Evolutionary conservation across 2,797 vertebrate species (phyloP).

Genomic region (Tenualosa ilisha): DNA sequence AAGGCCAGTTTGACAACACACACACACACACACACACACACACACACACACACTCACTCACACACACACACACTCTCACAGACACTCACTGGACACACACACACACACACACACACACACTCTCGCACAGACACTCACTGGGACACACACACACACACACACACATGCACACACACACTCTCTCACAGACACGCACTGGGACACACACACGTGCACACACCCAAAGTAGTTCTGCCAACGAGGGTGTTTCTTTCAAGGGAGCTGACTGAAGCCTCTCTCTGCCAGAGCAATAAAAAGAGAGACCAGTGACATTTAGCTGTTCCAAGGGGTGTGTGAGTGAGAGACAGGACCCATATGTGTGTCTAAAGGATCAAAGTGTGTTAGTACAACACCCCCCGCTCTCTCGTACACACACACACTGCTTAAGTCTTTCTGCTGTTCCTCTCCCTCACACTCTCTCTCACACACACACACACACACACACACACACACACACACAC

Average conservation of each 20-base stretch:
- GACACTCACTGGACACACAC: not conserved
- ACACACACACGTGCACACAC: not conserved
- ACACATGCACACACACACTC: too few relatives aligned
- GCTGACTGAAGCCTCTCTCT: slow-evolving; percentile 51
- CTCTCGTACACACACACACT: not conserved
- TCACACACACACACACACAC: not conserved
- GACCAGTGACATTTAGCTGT: slow-evolving; percentile 61
- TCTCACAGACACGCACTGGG: too few relatives aligned
- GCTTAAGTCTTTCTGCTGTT: not conserved
- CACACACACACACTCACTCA: not conserved
- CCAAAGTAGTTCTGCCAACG: not conserved
- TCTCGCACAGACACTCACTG: too few relatives aligned
- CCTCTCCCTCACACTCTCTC: not conserved
- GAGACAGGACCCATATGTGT: slow-evolving; percentile 71
- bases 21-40: not conserved
- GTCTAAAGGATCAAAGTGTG: slow-evolving; percentile 66
- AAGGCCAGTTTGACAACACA: not conserved
- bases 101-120: not conserved
- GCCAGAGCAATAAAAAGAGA: slow-evolving; percentile 43
- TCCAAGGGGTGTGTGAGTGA: slow-evolving; percentile 20
- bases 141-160: too few relatives aligned
- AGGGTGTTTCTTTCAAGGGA: slow-evolving; percentile 27
- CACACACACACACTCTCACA: not conserved
- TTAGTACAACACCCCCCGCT: slow-evolving; percentile 25
- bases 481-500: not conserved